A percentile compares a stretch with the other conserved stretches of the same genome.
Conservation (phyloP, 2,113 vertebrate species). For the Pogonocichla stellata region DNA sequence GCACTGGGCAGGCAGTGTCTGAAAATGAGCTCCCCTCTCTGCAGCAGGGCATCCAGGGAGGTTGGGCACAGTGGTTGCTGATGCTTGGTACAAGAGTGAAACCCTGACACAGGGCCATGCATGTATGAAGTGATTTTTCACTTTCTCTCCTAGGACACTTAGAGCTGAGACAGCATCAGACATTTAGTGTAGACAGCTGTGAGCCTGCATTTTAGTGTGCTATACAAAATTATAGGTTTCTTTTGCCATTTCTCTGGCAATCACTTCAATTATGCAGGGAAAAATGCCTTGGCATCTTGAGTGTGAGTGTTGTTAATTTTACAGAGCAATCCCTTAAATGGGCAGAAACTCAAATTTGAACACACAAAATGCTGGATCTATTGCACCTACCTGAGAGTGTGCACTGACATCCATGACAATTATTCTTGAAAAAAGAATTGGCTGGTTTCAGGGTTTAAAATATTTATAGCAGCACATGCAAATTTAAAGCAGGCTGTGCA, state of each 20-base stretch:
- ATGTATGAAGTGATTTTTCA: background rate
- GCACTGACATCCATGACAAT: background rate
- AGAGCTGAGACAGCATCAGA: background rate
- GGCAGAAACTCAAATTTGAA: background rate
- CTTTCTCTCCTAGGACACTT: background rate
- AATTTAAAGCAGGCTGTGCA: background rate
- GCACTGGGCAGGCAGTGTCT: background rate
- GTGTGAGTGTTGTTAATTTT: background rate
- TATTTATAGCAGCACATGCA: background rate
- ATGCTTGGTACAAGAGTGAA: background rate
- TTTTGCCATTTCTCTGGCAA: background rate
- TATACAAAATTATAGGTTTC: background rate
- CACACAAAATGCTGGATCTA: background rate
- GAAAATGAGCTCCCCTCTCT: background rate
- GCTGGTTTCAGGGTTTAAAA: background rate
- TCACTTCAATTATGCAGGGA: fast-evolving
- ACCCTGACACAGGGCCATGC: background rate
- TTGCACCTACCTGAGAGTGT: background rate
- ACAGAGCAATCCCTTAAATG: background rate
- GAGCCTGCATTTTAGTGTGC: background rate
- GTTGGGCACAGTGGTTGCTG: background rate
- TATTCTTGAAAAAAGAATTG: background rate
- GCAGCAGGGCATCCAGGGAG: background rate
- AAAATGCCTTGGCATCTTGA: background rate
- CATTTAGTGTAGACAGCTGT: background rate